Percentiles rank a stretch among this genome's conserved stretches.
Conservation (phyloP, 53 echinoderm and acorn worm genomes). For the Antedon mediterranea region DNA sequence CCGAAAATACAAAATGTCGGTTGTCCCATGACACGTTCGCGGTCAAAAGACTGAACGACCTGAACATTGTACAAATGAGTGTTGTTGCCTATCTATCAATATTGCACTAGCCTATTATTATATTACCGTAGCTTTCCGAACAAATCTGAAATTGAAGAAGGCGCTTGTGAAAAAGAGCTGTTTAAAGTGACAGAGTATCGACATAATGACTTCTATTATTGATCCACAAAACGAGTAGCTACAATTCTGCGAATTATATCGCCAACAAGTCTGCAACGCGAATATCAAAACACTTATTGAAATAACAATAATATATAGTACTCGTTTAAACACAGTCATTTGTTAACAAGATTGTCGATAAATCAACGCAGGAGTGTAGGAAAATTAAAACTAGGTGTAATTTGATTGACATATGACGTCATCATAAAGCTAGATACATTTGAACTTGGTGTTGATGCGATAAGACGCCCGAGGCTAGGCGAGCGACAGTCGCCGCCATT, state of each 20-base stretch:
- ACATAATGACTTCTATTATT: neutral
- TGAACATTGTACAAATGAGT: no score
- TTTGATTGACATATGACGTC: neutral
- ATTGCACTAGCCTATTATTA: no score
- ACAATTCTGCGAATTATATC: neutral
- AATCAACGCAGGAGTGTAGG: neutral
- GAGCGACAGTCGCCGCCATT: neutral
- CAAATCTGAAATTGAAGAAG: no score
- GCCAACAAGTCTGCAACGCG: neutral
- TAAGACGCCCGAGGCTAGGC: neutral
- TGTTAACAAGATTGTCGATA: neutral
- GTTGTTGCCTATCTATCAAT: no score
- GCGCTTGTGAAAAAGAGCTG: neutral
- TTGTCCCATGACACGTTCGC: no score
- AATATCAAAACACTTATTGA: neutral
- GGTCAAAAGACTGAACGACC: no score
- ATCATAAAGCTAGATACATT: neutral
- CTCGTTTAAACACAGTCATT: neutral
- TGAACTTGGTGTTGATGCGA: neutral
- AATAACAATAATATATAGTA: neutral
- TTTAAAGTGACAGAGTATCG: neutral
- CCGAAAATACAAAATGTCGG: no score
- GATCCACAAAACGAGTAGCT: neutral
- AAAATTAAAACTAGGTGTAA: neutral
- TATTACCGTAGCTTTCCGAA: no score